Evolutionary conservation across 2,888 invertebrate species (phyloP).

Genomic region (Orchesellides sinensis): DNA sequence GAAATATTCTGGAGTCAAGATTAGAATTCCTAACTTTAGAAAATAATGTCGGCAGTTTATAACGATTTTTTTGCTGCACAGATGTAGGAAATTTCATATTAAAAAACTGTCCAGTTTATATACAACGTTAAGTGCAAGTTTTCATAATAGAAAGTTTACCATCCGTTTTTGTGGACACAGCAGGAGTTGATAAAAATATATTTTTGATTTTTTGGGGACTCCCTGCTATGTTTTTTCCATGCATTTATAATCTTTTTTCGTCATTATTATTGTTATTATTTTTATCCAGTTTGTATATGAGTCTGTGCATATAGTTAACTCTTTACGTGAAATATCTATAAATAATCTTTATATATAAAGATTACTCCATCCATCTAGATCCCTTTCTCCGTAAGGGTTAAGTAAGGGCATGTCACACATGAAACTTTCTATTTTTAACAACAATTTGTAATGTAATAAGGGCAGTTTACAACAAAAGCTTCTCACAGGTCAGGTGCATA

Average conservation of each 20-base stretch:
- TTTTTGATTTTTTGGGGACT: constrained; percentile 73
- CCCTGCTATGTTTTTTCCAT: constrained; percentile 75
- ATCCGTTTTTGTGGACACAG: constrained; percentile 71
- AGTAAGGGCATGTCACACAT: constrained; percentile 55
- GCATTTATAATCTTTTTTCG: constrained; percentile 74
- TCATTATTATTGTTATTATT: constrained; percentile 62
- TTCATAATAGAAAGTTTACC: background rate
- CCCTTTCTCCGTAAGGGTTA: constrained; percentile 45
- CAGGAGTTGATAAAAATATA: constrained; percentile 64
- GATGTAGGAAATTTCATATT: background rate
- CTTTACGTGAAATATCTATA: constrained; percentile 27
- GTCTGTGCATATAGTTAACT: constrained; percentile 12
- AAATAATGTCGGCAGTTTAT: too few relatives aligned
- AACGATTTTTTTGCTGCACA: too few relatives aligned
- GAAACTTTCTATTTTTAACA: constrained; percentile 57
- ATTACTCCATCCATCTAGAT: constrained; percentile 34
- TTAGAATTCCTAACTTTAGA: constrained; percentile 22
- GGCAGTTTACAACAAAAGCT: too few relatives aligned
- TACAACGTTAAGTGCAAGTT: too few relatives aligned
- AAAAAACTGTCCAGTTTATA: constrained; percentile 38
- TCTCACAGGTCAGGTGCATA: too few relatives aligned
- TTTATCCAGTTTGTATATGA: constrained; percentile 52
- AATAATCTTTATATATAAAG: too few relatives aligned
- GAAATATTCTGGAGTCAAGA: too few relatives aligned
- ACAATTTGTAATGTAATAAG: too few relatives aligned